A percentile compares a stretch with the other conserved stretches of the same genome.
Evolutionary conservation across 2,113 vertebrate species (phyloP).

Genomic region (Antechinus stuartii): DNA sequence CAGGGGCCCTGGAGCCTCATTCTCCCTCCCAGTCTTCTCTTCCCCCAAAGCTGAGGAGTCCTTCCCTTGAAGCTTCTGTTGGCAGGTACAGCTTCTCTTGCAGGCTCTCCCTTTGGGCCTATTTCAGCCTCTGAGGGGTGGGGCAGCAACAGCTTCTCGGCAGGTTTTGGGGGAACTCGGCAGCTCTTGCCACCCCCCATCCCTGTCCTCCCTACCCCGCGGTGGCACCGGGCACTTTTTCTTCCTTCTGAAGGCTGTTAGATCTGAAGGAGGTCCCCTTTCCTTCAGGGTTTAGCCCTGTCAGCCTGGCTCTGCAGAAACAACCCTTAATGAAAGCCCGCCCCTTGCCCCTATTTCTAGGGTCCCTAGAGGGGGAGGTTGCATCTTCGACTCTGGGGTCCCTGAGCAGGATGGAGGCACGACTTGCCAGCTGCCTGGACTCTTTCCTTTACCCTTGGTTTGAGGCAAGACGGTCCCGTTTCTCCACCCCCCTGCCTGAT

Average conservation of each 20-base stretch:
- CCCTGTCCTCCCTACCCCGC: background rate
- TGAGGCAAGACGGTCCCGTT: background rate
- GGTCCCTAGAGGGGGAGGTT: no score
- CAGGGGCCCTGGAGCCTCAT: constrained; percentile 63
- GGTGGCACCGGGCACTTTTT: background rate
- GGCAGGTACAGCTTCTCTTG: background rate
- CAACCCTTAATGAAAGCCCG: background rate
- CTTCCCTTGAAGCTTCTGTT: background rate
- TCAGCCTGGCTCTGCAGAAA: background rate
- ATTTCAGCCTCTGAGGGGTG: background rate
- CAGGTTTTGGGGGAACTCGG: background rate
- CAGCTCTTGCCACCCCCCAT: background rate
- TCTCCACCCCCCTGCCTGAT: background rate
- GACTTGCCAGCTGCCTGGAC: background rate
- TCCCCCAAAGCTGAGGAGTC: background rate
- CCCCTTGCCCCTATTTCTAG: background rate
- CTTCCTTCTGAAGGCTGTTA: background rate
- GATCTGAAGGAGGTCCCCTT: background rate
- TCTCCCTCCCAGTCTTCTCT: background rate
- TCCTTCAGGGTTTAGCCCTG: background rate
- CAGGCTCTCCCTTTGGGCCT: background rate
- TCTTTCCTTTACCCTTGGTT: background rate
- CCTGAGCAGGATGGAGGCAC: background rate
- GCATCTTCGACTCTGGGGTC: background rate
- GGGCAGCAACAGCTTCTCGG: background rate